Percentiles rank a stretch among this genome's conserved stretches.
These are phyloP conservation scores for Epizoanthus ramosus DNA, from an alignment of 92 coral and sea anemone genomes.

Conservation along the genomic window DNA sequence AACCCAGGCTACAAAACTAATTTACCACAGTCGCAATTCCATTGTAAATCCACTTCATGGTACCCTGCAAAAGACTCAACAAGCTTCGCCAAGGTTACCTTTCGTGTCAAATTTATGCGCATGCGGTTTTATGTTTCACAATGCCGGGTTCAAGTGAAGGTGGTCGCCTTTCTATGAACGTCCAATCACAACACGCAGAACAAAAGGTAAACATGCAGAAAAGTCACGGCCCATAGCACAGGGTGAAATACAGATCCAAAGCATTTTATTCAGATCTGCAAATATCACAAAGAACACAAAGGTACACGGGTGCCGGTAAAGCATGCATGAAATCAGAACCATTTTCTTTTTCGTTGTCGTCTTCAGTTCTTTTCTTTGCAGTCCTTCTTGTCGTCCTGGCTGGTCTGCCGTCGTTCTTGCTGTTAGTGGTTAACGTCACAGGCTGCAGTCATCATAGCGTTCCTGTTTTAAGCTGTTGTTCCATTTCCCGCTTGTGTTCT, in stretches of 20 bases:
- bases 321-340: no score
- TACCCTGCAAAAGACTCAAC: conserved; percentile 29
- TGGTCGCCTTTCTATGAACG: not conserved
- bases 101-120: conserved; percentile 44
- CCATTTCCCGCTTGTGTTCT: not conserved
- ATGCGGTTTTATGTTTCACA: conserved; percentile 47
- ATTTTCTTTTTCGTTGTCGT: no score
- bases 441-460: not conserved
- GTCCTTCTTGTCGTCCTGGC: no score
- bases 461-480: not conserved
- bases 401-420: no score
- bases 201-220: not conserved
- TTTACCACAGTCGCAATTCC: not conserved
- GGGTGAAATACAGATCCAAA: not conserved
- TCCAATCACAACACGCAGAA: conserved; percentile 17
- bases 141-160: conserved; percentile 14
- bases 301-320: not conserved
- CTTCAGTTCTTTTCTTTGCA: no score
- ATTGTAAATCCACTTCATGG: not conserved
- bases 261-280: not conserved
- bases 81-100: conserved; percentile 65
- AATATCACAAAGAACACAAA: not conserved
- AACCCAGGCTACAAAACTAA: no score
- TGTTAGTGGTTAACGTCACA: no score
- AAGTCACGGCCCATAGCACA: conserved; percentile 6